Conservation (phyloP, 35 echinoderm and acorn worm genomes). For the Amphiura filiformis region DNA sequence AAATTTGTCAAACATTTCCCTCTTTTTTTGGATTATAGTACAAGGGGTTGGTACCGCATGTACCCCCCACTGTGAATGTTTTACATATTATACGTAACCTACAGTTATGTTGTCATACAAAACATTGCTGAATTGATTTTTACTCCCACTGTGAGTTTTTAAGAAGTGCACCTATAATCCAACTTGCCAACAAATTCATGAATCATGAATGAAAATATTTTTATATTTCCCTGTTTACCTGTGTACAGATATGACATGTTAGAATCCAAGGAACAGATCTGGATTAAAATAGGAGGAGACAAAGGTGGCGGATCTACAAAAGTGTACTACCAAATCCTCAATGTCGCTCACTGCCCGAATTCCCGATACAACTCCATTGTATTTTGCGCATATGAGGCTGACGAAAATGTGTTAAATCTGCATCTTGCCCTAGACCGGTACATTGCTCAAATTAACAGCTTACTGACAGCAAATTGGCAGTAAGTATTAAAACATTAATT, state of each 20-base stretch:
- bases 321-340: constrained; percentile 53
- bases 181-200: too few species aligned
- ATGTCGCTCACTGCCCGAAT: constrained; percentile 67
- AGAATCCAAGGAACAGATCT: constrained; percentile 41
- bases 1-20: too few species aligned
- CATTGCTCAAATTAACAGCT: constrained; percentile 20
- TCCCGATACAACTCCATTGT: constrained; percentile 52
- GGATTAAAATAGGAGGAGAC: constrained; percentile 71
- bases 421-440: neutral
- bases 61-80: too few species aligned
- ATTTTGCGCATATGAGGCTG: constrained; percentile 39
- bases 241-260: neutral
- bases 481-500: constrained; percentile 47
- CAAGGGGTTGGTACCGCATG: too few species aligned
- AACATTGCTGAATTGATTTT: too few species aligned
- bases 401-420: constrained; percentile 47
- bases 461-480: constrained; percentile 31
- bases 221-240: neutral
- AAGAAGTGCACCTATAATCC: too few species aligned
- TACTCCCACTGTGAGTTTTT: too few species aligned
- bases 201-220: neutral
- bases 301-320: constrained; percentile 66
- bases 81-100: too few species aligned
- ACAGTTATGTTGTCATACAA: too few species aligned
- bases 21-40: too few species aligned